Base-by-base conservation (phyloP, 2,113 vertebrate genomes). In the Geococcyx californianus region DNA sequence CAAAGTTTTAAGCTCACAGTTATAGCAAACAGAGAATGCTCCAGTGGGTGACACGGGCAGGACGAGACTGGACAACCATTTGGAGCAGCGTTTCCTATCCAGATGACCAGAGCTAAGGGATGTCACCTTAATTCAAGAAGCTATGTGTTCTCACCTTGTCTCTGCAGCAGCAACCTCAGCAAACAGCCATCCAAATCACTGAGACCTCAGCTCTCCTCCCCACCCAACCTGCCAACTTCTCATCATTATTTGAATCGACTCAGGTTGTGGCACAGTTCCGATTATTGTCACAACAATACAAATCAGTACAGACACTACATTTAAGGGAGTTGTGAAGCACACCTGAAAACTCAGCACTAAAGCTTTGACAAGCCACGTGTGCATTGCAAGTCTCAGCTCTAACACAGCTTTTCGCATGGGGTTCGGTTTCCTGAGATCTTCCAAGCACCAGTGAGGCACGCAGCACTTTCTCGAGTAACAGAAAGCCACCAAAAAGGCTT, bases 11-110 rank as follows among this genome's bases (percentile, higher is more conserved):
- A 20, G 47, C 47, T 47, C 44, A 6, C 9, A 7, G n/a, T 20
- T 2, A 0, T 3, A 21, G 13, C 29, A 28, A 33, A 29, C 0
- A 16, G 18, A 0, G 0, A 7, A 11, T 0, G 4, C 59, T 26
- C 25, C 60, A 29, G 54, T 1, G 3, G 0, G 0, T 2, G 21
- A 14, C 31, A 10, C 8, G 0, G 14, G 16, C 36, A 54, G 38
- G 26, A 24, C 19, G 13, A 13, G 31, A 31, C 19, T 31, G 29
- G 64, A 28, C 12, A 15, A 4, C 25, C 18, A 1, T 6, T 20
- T 2, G 51, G 56, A 52, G 33, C 56, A 31, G 12, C 44, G 34
- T 25, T 24, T 56, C 47, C 31, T 10, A 2, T 5, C 44, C 62
- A 13, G 13, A 8, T 51, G 10, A 11, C n/a, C 3, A 15, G 15